phyloP scores from a whole-genome alignment of 2,888 invertebrate genomes.

The Athalia circularis region DNA sequence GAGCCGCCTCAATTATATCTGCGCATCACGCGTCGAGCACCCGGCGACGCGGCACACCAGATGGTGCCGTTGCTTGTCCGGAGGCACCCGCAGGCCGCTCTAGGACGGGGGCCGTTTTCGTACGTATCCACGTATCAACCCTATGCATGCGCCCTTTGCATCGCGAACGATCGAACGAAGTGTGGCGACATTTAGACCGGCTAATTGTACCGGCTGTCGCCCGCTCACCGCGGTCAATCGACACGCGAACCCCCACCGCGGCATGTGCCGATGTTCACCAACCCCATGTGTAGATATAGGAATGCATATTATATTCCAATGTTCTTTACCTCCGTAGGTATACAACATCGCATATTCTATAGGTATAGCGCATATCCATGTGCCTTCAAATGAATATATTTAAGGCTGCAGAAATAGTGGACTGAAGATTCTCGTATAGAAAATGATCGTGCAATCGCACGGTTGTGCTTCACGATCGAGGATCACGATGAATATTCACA shows the following conservation, averaged over 20 bases:
- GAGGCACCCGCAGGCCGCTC: conserved; percentile 32
- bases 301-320: too few species aligned
- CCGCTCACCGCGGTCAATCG: conserved; percentile 27
- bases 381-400: too few species aligned
- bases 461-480: too few species aligned
- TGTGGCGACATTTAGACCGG: conserved; percentile 67
- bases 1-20: conserved; percentile 9
- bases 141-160: not conserved
- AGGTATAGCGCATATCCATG: too few species aligned
- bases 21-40: conserved; percentile 11
- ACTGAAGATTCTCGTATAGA: too few species aligned
- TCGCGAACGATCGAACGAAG: conserved; percentile 63
- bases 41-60: conserved; percentile 1
- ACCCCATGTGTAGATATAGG: too few species aligned
- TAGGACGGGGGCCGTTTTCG: not conserved
- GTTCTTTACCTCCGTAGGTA: too few species aligned
- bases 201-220: conserved; percentile 60
- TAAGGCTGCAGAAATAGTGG: too few species aligned
- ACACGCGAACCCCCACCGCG: conserved; percentile 32
- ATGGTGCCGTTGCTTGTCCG: conserved; percentile 8
- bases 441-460: too few species aligned
- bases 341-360: too few species aligned
- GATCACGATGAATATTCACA: too few species aligned
- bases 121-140: conserved; percentile 20
- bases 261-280: conserved; percentile 11